Evolutionary conservation across 2,888 invertebrate genomes (phyloP).

Genomic region (Gryllus longicercus): DNA sequence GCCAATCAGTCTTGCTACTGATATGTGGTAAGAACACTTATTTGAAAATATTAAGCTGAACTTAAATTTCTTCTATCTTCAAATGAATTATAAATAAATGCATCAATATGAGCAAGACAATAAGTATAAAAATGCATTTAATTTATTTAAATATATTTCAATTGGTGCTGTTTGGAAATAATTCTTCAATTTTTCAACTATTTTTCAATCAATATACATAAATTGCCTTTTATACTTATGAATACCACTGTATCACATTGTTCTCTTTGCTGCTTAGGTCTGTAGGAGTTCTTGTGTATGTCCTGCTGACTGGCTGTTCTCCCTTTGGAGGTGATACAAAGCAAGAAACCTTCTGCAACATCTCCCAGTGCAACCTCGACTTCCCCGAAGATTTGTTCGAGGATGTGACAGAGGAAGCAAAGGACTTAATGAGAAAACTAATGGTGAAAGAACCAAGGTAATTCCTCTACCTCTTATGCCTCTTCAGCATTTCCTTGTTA

Average conservation of each 20-base stretch:
- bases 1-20: conserved; percentile 87
- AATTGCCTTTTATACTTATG: too few species aligned
- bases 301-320: conserved; percentile 88
- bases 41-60: neutral
- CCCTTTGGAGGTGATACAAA: conserved; percentile 95
- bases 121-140: too few species aligned
- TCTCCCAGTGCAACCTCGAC: conserved; percentile 87
- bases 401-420: conserved; percentile 80
- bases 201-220: too few species aligned
- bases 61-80: neutral
- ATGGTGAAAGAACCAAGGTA: conserved; percentile 91
- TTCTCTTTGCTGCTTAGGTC: conserved; percentile 52
- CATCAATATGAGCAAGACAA: too few species aligned
- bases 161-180: too few species aligned
- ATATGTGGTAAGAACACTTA: conserved; percentile 70
- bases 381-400: conserved; percentile 91
- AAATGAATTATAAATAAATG: too few species aligned
- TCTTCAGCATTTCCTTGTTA: too few species aligned
- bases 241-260: too few species aligned
- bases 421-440: conserved; percentile 86
- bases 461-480: conserved; percentile 38
- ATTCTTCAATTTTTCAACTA: too few species aligned
- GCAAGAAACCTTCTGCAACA: conserved; percentile 96
- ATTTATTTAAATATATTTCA: too few species aligned
- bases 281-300: conserved; percentile 90